Evolutionary conservation across 2,797 vertebrate species (phyloP), one percentile per base, ranked within the genome.

Genomic region (Eremophila alpestris): DNA sequence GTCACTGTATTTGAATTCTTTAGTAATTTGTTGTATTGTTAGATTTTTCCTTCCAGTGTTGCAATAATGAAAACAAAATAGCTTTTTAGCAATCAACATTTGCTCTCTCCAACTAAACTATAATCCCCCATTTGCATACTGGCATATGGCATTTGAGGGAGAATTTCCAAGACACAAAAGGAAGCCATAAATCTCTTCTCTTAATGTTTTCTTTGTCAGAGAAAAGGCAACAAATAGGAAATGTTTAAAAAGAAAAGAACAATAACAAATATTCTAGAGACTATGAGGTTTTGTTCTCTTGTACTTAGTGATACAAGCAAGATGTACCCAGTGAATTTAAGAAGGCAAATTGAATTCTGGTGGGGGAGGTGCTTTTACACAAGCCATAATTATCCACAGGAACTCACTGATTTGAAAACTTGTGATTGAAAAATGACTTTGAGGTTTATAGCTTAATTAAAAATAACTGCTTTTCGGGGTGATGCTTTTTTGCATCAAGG

Each of bases 71-170:
- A 73, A 96, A 92, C 73, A 32, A 69, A 94, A 74, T 74, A 91
- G 70, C 59, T 83, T 91, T 91, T 90, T 94, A 91, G 80, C 67
- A 91, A 79, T 91, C 77, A 70, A 38, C 80, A 58, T 89, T 94
- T 95, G 45, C 52, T 86, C 24, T 94, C 40, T 78, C 43, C 65
- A 74, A 18, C 67, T 86, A 58, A 83, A 64, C 60, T 77, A 24
- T 78, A 95, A 92, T 91, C 48, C 76, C 3, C 38, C 7, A 49
- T 88, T 96, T 93, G 52, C 70, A 54, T 93, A 74, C 24, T 82
- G 77, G 55, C 89, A 87, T 92, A 86, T 82, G 87, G 67, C 54
- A 74, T 91, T 88, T 82, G 56, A 83, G 80, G 63, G 49, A 91
- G 60, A 58, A 64, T 96, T 91, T 95, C 67, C 56, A 93, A 79